phyloP scores from a whole-genome alignment of 2,113 vertebrate species.

The Amblyopsis rosae region DNA sequence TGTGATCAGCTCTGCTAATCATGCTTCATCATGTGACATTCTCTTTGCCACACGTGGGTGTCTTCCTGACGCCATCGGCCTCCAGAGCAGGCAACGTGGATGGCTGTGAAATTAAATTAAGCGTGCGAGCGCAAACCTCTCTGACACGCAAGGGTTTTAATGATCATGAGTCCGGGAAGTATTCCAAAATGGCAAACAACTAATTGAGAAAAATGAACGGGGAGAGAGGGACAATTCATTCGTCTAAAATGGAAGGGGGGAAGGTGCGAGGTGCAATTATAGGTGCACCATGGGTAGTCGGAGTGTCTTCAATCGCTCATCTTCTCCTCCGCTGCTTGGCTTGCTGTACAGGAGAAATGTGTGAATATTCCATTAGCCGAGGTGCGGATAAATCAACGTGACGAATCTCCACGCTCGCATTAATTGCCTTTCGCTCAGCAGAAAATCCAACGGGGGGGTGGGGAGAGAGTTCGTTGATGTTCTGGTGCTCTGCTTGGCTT shows the following conservation, averaged over 20 bases:
- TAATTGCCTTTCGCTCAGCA: slow-evolving; percentile 72
- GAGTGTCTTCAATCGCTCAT: slow-evolving; percentile 50
- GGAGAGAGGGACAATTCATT: slow-evolving; percentile 28
- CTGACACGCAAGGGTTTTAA: slow-evolving; percentile 65
- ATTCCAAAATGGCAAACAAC: slow-evolving; percentile 63
- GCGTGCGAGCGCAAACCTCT: not conserved
- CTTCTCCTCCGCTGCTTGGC: slow-evolving; percentile 24
- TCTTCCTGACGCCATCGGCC: slow-evolving; percentile 2
- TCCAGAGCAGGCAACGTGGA: slow-evolving; percentile 46
- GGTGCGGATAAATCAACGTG: slow-evolving; percentile 70
- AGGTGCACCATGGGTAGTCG: not conserved
- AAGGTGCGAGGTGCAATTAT: not conserved
- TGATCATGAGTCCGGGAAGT: slow-evolving; percentile 68
- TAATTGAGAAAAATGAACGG: slow-evolving; percentile 76
- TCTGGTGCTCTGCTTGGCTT: slow-evolving; percentile 26
- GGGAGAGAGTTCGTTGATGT: slow-evolving; percentile 30
- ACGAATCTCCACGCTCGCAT: slow-evolving; percentile 61
- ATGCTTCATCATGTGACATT: slow-evolving; percentile 54
- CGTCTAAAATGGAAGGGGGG: slow-evolving; percentile 46
- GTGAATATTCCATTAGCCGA: slow-evolving; percentile 71
- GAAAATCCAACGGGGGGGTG: slow-evolving; percentile 41
- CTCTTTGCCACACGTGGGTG: slow-evolving; percentile 31
- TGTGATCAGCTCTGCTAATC: slow-evolving; percentile 38
- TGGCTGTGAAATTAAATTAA: slow-evolving; percentile 69
- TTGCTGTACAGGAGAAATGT: slow-evolving; percentile 55